Conservation (phyloP, 2,888 invertebrate species). For the Melipona beecheii region DNA sequence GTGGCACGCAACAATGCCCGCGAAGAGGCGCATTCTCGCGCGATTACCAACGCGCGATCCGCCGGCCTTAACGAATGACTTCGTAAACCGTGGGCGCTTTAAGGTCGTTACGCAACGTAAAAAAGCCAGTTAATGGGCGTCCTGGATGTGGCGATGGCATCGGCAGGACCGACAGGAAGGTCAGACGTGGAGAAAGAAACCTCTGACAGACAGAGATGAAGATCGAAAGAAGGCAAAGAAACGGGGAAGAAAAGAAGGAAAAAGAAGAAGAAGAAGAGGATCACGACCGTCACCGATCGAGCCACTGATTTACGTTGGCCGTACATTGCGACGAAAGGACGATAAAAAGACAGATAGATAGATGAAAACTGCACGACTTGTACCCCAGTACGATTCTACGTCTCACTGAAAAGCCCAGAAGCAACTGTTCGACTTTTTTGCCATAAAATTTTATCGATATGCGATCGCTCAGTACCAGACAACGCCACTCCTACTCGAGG, state of each 20-base stretch:
- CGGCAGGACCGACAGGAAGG: conserved; percentile 49
- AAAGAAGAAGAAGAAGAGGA: conserved; percentile 8
- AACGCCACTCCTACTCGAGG: too few species aligned
- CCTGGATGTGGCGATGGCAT: conserved; percentile 64
- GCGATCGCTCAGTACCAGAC: too few species aligned
- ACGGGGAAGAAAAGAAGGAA: conserved; percentile 1
- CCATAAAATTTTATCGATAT: too few species aligned
- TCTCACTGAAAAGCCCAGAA: too few species aligned
- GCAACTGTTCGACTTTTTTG: too few species aligned
- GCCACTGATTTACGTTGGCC: conserved; percentile 74
- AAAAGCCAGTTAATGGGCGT: conserved; percentile 75
- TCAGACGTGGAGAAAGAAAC: conserved; percentile 5
- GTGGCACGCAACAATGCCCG: conserved; percentile 74
- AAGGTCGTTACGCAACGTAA: conserved; percentile 77
- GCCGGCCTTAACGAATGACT: conserved; percentile 75
- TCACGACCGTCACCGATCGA: conserved; percentile 79
- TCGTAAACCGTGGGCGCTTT: conserved; percentile 77
- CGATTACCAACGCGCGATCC: conserved; percentile 71
- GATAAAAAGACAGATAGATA: conserved; percentile 7
- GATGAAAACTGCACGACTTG: too few species aligned
- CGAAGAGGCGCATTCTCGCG: conserved; percentile 75
- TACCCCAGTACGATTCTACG: too few species aligned
- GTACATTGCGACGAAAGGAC: conserved; percentile 68
- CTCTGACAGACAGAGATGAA: conserved; percentile 7
- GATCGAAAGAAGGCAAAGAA: conserved; percentile 10